Conservation (phyloP, 2,888 invertebrate genomes). For the Argyra leucocephala region DNA sequence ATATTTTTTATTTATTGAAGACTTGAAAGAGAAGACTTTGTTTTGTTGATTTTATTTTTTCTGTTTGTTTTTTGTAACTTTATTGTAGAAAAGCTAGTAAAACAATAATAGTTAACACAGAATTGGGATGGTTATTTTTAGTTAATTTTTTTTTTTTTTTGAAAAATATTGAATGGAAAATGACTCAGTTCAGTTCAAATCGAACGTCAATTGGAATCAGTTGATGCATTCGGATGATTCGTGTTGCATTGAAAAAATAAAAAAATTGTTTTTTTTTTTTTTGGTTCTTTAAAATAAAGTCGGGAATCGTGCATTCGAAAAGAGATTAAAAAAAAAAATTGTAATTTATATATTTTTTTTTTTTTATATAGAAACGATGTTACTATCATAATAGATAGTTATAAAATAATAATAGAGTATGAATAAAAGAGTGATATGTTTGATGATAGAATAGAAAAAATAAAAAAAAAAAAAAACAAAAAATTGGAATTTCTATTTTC, state of each 20-base stretch:
- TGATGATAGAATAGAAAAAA: not conserved
- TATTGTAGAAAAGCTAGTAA: not conserved
- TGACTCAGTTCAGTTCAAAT: not conserved
- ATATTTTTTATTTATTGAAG: not conserved
- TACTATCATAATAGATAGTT: too few species aligned
- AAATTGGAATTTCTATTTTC: not conserved
- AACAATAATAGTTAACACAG: not conserved
- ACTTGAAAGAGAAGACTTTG: not conserved
- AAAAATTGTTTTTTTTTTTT: not conserved
- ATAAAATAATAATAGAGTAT: not conserved
- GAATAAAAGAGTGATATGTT: not conserved
- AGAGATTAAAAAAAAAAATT: not conserved
- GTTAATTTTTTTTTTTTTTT: too few species aligned
- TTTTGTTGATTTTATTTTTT: too few species aligned
- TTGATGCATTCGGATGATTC: not conserved
- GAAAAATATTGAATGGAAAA: too few species aligned
- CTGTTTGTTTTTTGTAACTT: not conserved
- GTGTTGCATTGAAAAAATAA: not conserved
- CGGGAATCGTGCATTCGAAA: not conserved
- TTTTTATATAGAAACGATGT: too few species aligned
- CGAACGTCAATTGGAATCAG: constrained; percentile 3
- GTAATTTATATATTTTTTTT: too few species aligned
- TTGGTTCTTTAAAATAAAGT: not conserved
- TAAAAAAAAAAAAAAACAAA: not conserved
- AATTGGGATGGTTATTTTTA: too few species aligned